Evolutionary conservation across 2,113 vertebrate species (phyloP), one percentile per base, ranked within the genome.

Genomic region (Suncus etruscus): DNA sequence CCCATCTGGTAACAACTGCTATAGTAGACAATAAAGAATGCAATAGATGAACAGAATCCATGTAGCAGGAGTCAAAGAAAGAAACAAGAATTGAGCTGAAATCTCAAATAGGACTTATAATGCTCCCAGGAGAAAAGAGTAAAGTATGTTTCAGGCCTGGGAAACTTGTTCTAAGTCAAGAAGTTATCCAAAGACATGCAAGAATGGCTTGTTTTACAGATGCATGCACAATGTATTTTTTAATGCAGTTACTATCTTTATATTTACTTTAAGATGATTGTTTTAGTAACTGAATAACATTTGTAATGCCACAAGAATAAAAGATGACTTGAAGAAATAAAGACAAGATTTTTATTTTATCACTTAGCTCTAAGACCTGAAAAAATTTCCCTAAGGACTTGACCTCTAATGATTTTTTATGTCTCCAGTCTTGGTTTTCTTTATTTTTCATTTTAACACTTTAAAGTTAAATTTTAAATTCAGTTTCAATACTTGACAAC

Each of bases 401-500:
- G 76, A 76, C 79, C 72, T 91, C 75, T 18, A 31, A 22, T 0
- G 20, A 61, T 72, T 31, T 75, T 32, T 25, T 80, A 11, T 15
- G 8, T 76, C 70, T 68, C 63, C 15, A 25, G 12, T 73, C 86
- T 39, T 83, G 39, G 48, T 0, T 50, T 63, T 54, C 20, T 77
- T 80, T 54, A 32, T 32, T 51, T 78, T 79, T 12, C 81, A 58
- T 66, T 72, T 45, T 73, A 20, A 83, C 32, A 84, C 58, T 86
- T 94, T 75, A 39, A 20, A 63, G 18, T 89, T 88, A 81, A 88
- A 70, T 86, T 91, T 87, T 9, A 66, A 86, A 25, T 79, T 83
- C 86, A 88, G 4, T 63, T 27, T 76, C 85, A 91, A 92, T 16
- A 80, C 45, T 88, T 2, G 0, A 83, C 76, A 89, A 91, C 75